Evolutionary conservation across 2,113 vertebrate genomes (phyloP).

Genomic region (Neogale vison): DNA sequence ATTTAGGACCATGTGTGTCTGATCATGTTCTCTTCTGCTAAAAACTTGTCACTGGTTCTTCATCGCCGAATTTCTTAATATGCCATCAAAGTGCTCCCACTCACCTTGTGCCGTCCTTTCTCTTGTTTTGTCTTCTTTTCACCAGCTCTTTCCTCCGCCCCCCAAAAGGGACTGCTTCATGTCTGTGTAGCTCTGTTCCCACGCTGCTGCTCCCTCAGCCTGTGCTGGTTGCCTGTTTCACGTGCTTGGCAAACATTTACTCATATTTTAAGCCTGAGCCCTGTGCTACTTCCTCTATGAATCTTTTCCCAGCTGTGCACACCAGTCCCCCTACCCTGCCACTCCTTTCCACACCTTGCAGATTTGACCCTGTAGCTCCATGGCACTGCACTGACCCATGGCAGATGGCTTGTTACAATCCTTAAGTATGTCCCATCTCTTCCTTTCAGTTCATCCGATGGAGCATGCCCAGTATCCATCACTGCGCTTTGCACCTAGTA

Average conservation of each 20-base stretch:
- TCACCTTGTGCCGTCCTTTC: not conserved
- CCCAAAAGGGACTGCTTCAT: not conserved
- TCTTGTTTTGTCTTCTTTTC: not conserved
- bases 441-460: not conserved
- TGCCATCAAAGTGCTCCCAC: not conserved
- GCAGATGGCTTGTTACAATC: not conserved
- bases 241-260: not conserved
- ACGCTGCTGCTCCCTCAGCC: not conserved
- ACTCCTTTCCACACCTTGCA: not conserved
- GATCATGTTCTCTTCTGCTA: not conserved
- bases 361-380: not conserved
- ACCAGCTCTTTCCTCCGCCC: fast-evolving
- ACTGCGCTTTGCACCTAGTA: not conserved
- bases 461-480: not conserved
- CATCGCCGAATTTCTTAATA: not conserved
- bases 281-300: conserved; percentile 13
- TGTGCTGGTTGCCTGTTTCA: not conserved
- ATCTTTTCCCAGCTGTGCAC: not conserved
- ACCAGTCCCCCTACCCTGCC: not conserved
- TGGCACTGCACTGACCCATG: not conserved
- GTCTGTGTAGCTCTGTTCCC: not conserved
- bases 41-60: not conserved
- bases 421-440: not conserved
- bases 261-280: not conserved
- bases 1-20: not conserved